phyloP scores from a whole-genome alignment of 2,888 invertebrate species.

The Eucera pruinosa region DNA sequence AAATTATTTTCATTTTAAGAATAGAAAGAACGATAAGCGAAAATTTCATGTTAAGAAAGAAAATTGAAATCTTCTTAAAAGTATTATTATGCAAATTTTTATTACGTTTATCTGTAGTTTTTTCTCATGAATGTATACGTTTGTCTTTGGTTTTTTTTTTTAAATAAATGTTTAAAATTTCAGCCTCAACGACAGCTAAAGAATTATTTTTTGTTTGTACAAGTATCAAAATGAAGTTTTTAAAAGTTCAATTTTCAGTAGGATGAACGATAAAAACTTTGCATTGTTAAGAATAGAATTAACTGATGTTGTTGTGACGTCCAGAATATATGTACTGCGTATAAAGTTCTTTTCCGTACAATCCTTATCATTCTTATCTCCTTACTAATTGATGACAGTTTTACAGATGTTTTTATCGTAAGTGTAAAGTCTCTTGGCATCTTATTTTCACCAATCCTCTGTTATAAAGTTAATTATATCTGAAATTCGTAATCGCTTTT shows the following conservation, averaged over 20 bases:
- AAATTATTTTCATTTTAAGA: not conserved
- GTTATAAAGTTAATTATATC: no score
- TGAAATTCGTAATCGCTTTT: no score
- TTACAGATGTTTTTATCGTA: slow-evolving; percentile 1
- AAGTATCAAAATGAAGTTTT: no score
- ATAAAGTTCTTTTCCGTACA: not conserved
- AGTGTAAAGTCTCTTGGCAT: not conserved
- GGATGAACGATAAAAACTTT: not conserved
- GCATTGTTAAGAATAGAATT: not conserved
- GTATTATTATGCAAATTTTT: no score
- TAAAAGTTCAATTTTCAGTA: not conserved
- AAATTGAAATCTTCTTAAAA: no score
- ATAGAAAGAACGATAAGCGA: not conserved
- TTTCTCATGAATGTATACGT: no score
- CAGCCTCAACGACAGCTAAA: no score
- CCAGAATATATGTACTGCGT: not conserved
- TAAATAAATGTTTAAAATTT: no score
- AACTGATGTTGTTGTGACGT: not conserved
- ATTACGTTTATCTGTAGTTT: no score
- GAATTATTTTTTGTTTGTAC: no score
- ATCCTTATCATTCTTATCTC: slow-evolving; percentile 1
- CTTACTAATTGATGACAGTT: not conserved
- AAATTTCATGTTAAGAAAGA: no score
- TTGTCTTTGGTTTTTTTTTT: no score
- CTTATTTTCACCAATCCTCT: not conserved